Conservation (phyloP, 2,797 vertebrate genomes). For the Crax fasciolata region DNA sequence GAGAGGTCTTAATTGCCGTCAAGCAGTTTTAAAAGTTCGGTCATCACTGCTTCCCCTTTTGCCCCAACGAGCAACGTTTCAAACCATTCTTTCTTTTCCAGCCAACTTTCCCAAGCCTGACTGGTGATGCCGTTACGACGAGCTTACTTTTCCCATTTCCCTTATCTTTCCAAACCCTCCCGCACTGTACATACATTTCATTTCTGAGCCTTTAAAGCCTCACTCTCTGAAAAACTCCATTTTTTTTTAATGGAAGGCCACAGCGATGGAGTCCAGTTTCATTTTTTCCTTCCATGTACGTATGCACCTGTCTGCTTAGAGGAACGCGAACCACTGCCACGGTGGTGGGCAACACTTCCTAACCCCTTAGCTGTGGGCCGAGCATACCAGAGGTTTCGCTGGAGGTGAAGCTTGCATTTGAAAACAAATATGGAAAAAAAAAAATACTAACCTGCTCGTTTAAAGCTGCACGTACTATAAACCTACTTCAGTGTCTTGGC, state of each 20-base stretch:
- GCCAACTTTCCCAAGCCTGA: background rate
- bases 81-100: background rate
- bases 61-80: background rate
- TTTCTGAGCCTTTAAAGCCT: background rate
- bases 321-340: background rate
- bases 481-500: fast-evolving
- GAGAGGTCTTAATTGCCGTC: slow-evolving; percentile 45
- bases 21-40: slow-evolving; percentile 43
- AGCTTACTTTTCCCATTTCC: background rate
- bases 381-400: background rate
- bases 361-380: fast-evolving
- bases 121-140: background rate
- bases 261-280: fast-evolving
- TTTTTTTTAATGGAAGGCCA: background rate
- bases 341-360: fast-evolving
- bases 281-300: background rate
- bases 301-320: background rate
- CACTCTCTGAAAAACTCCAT: background rate
- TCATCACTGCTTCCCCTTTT: background rate
- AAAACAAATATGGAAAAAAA: background rate
- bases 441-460: background rate
- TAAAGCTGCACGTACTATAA: background rate
- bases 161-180: background rate
- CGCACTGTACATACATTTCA: fast-evolving
- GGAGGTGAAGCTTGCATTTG: background rate